Evolutionary conservation across 2,888 invertebrate species (phyloP), one percentile per base, ranked within the genome.

Genomic region (Drosophila emarginata): DNA sequence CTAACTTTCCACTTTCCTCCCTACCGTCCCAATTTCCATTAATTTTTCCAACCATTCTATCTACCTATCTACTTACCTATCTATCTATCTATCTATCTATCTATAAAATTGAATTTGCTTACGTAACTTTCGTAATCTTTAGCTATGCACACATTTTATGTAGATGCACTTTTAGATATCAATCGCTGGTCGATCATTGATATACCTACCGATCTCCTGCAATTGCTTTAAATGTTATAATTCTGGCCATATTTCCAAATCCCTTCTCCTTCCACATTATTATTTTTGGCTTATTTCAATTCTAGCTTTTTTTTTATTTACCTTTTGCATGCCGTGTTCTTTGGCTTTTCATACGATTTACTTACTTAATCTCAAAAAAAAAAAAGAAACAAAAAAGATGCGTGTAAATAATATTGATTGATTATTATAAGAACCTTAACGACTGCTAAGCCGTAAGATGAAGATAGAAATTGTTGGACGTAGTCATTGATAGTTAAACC

Each of bases 381-480:
- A 40, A 36, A 39, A 37, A 12, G 26, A 68, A 54, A 37, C 69
- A 60, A 69, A 68, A 70, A 60, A 59, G 65, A 72, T 66, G 70
- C 67, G 45, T 63, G 66, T 65, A 75, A 64, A 63, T 76, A 66
- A 12, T 36, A 18, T 36, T 62, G 61, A 66, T 61, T 58, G 28
- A 59, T 45, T 50, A 11, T 7, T 4, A 32, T 32, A 14, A 21
- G 26, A 71, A 45, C 64, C 67, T 50, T 63, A 62, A 68, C 67
- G 37, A 60, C 71, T 58, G 58, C 53, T 66, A 67, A 72, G 87
- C 82, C 67, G 66, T 72, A 81, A 74, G 45, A 45, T 36, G 71
- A 82, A 89, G 89, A 88, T 88, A 88, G 88, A 88, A 88, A 88
- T 88, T 83, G 73, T 71, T 73, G 71, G 60, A 73, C 70, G 57